Evolutionary conservation across 2,888 invertebrate genomes (phyloP).

Genomic region (Helicoverpa assulta): DNA sequence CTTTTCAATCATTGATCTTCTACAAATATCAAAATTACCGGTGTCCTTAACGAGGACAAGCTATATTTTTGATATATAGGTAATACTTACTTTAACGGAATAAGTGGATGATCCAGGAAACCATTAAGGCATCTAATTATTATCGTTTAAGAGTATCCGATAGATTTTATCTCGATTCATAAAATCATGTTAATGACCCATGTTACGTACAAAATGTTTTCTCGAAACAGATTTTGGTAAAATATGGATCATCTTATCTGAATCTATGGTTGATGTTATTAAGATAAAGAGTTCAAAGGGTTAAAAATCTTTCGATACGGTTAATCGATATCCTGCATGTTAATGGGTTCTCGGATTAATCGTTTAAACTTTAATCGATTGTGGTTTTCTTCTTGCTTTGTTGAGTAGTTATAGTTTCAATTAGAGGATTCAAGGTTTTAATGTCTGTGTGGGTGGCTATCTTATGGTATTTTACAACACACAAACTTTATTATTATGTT

Average conservation of each 20-base stretch:
- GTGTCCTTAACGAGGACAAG: no score
- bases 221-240: background rate
- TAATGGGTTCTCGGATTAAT: background rate
- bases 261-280: constrained; percentile 9
- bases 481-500: no score
- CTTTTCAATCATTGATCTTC: no score
- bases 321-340: constrained; percentile 6
- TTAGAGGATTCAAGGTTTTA: background rate
- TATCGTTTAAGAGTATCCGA: constrained; percentile 8
- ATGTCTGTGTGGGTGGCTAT: background rate
- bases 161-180: constrained; percentile 26
- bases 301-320: background rate
- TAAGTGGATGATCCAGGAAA: constrained; percentile 7
- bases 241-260: constrained; percentile 16
- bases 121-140: background rate
- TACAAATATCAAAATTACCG: no score
- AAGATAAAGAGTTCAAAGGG: constrained; percentile 6
- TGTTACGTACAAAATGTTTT: constrained; percentile 8
- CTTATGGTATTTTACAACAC: no score
- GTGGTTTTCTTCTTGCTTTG: background rate
- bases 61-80: background rate
- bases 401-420: background rate
- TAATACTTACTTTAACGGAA: background rate
- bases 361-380: background rate
- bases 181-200: constrained; percentile 35